Evolutionary conservation across 2,888 invertebrate species (phyloP).

Genomic region (Chaetoderma sp.): DNA sequence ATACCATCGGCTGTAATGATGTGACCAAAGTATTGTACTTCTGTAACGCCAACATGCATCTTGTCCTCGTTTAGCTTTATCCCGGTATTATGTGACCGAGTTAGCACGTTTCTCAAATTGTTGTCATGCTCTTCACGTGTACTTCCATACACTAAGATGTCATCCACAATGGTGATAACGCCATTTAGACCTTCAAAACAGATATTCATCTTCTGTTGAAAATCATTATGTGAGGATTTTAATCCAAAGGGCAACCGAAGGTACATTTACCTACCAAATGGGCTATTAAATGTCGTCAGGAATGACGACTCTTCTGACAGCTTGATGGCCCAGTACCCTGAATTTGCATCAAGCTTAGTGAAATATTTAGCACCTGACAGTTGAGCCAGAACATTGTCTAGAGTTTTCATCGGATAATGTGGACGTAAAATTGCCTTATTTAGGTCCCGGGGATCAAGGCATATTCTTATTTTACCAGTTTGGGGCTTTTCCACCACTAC

Average conservation of each 20-base stretch:
- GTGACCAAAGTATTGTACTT: constrained; percentile 29
- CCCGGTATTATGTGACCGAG: neutral
- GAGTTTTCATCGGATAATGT: constrained; percentile 14
- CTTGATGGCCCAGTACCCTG: constrained; percentile 30
- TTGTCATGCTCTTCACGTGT: neutral
- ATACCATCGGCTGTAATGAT: constrained; percentile 21
- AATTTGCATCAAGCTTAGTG: constrained; percentile 27
- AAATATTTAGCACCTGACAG: constrained; percentile 23
- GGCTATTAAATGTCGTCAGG: constrained; percentile 20
- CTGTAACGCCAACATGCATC: neutral
- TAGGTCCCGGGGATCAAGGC: constrained; percentile 16
- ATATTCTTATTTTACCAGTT: constrained; percentile 16
- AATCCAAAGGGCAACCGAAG: neutral
- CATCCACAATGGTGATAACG: constrained; percentile 3
- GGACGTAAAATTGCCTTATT: constrained; percentile 13
- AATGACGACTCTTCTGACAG: constrained; percentile 8
- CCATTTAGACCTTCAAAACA: constrained; percentile 9
- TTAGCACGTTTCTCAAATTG: constrained; percentile 4
- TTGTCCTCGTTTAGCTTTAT: constrained; percentile 14
- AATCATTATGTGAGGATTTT: constrained; percentile 5
- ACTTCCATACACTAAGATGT: constrained; percentile 10
- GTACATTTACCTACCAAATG: constrained; percentile 3
- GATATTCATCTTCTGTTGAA: constrained; percentile 13
- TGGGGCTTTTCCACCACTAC: too few species aligned
- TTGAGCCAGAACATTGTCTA: constrained; percentile 25